These are phyloP conservation scores for Diorhabda sublineata DNA, from an alignment of 1,140 invertebrate genomes.

Conservation along the genomic window DNA sequence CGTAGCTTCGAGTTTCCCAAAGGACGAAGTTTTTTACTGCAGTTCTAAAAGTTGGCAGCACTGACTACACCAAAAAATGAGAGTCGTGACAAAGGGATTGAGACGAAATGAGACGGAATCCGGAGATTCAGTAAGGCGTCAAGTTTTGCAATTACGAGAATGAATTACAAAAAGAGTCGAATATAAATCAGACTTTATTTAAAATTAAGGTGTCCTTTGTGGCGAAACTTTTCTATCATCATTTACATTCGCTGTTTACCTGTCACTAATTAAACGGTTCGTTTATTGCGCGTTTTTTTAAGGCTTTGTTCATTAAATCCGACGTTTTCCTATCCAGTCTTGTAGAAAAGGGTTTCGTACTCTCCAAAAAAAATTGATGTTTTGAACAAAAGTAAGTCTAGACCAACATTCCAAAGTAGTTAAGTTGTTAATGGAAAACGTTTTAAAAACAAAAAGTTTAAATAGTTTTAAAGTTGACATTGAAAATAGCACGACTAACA, in stretches of 20 bases:
- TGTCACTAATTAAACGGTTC: slow-evolving; percentile 2
- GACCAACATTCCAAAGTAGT: not conserved
- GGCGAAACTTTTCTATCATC: not conserved
- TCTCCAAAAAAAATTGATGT: not conserved
- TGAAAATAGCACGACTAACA: too few species aligned
- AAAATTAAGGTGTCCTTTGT: slow-evolving; percentile 2
- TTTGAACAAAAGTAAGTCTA: not conserved
- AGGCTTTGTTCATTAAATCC: not conserved
- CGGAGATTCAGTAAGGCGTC: slow-evolving; percentile 36
- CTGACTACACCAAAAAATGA: slow-evolving; percentile 33
- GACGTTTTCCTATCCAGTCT: not conserved
- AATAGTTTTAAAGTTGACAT: too few species aligned
- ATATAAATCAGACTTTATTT: slow-evolving; percentile 3
- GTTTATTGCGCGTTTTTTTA: slow-evolving; percentile 2
- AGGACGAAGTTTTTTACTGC: slow-evolving; percentile 38
- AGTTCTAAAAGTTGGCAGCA: slow-evolving; percentile 34
- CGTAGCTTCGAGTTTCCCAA: slow-evolving; percentile 34
- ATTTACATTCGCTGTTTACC: slow-evolving; percentile 2
- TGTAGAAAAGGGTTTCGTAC: not conserved
- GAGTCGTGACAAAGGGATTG: slow-evolving; percentile 37
- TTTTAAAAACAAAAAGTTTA: too few species aligned
- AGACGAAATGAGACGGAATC: slow-evolving; percentile 42
- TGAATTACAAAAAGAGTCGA: slow-evolving; percentile 31
- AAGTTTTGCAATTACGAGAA: slow-evolving; percentile 41
- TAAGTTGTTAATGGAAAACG: too few species aligned